Percentiles rank a stretch among this genome's conserved stretches.
Evolutionary conservation across 2,888 invertebrate species (phyloP).

Genomic region (Cephus rjabovi): DNA sequence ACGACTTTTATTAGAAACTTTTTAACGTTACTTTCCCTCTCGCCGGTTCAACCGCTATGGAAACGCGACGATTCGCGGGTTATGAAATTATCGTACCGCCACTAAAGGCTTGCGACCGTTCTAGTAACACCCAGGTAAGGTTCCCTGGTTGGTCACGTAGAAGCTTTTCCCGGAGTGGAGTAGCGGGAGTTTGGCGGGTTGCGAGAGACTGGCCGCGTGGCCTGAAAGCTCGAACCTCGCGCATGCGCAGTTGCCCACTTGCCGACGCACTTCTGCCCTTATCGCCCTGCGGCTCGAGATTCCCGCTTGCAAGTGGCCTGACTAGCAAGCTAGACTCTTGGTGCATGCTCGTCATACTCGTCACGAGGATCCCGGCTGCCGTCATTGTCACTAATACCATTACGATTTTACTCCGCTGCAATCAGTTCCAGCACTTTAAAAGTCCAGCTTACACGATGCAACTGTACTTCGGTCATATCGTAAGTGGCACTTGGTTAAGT

Average conservation of each 20-base stretch:
- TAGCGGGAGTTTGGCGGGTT: constrained; percentile 57
- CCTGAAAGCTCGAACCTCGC: constrained; percentile 51
- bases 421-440: neutral
- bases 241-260: constrained; percentile 41
- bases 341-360: neutral
- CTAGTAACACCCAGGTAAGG: neutral
- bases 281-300: neutral
- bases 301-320: neutral
- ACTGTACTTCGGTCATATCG: neutral
- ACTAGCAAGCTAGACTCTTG: neutral
- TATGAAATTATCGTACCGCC: neutral
- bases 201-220: constrained; percentile 62
- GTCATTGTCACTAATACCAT: neutral
- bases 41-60: neutral
- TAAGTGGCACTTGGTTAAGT: neutral
- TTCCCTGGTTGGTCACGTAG: neutral
- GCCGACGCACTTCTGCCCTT: constrained; percentile 24
- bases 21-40: neutral
- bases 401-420: neutral
- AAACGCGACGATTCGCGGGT: neutral
- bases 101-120: neutral
- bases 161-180: constrained; percentile 1
- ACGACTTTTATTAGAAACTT: neutral
- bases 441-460: neutral
- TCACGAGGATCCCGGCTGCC: neutral